Base-by-base conservation (phyloP, 1,140 invertebrate species). In the Penaeus vannamei region DNA sequence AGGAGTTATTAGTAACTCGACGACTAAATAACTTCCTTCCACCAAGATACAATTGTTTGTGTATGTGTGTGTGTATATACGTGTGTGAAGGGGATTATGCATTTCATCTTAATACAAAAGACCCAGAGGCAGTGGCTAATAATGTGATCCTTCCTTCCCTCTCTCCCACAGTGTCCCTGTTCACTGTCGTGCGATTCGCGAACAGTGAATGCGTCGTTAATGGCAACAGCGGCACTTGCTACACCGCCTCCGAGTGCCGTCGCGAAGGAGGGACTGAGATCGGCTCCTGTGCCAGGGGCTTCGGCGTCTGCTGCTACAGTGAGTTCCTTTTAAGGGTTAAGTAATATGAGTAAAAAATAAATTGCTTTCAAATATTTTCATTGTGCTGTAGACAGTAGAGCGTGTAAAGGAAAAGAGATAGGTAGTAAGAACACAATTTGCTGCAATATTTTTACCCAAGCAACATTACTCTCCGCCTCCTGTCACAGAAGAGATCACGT, bases 301-400 rank as follows among this genome's bases (percentile, higher is more conserved):
- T 95, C 91, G 96, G 96, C 7, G 94, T 96, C n/a, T 97, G 96
- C 92, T 97, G 96, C 92, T 93, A 96, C 26, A 95, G 96, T 96
- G 93, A 95, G 95, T 90, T 29, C 23, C 60, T 86, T 91, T 87
- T 92, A 92, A 53, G 53, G 53, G 17, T 17, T 53, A 17, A 17
- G 8, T 53, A 53, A 17, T 8, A 14, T 14, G 12, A 53, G 53
- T 53, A 53, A 53, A 53, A 14, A 53, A 3, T 10, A 12, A 53
- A 10, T 53, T 53, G 14, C 53, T 53, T 14, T 53, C 10, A 53
- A 53, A 53, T 8, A 53, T 53, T 0, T 53, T 53, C 42, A 14
- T 53, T 17, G 46, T 53, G 46, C 12, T 53, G 17, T 10, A 53
- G 17, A 12, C 53, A 14, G 17, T 10, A 53, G 8, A 1, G 0